Evolutionary conservation across 2,888 invertebrate species (phyloP).

Genomic region (Eucriotettix oculatus): DNA sequence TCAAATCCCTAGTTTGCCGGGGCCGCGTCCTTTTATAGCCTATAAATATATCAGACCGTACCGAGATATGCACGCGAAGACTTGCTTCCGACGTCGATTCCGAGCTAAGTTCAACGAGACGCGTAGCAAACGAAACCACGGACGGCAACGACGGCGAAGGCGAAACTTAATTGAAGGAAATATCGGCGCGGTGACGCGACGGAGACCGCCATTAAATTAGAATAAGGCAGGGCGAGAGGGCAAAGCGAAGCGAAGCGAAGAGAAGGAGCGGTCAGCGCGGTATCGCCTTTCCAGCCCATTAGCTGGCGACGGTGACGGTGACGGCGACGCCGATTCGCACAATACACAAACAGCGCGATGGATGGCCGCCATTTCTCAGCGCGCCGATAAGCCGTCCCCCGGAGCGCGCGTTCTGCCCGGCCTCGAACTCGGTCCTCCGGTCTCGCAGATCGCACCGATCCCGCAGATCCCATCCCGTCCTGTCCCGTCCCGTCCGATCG

Average conservation of each 20-base stretch:
- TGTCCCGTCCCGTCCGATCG: background rate
- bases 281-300: constrained; percentile 32
- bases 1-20: background rate
- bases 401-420: background rate
- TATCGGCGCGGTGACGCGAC: background rate
- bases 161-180: too few relatives aligned
- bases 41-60: constrained; percentile 10
- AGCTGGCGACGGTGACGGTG: constrained; percentile 1
- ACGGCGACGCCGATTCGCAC: background rate
- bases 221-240: background rate
- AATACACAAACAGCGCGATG: background rate
- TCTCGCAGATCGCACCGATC: background rate
- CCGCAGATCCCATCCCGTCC: background rate
- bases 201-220: background rate
- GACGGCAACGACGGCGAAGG: too few relatives aligned
- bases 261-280: constrained; percentile 16
- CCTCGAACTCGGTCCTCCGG: background rate
- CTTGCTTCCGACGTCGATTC: too few relatives aligned
- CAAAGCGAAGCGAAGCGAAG: background rate
- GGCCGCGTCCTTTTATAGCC: constrained; percentile 11
- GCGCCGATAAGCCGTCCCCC: background rate
- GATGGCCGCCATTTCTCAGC: constrained; percentile 1
- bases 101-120: too few relatives aligned
- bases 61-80: too few relatives aligned
- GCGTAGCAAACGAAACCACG: too few relatives aligned